phyloP scores from a whole-genome alignment of 2,888 invertebrate genomes.

The Callinectes sapidus region DNA sequence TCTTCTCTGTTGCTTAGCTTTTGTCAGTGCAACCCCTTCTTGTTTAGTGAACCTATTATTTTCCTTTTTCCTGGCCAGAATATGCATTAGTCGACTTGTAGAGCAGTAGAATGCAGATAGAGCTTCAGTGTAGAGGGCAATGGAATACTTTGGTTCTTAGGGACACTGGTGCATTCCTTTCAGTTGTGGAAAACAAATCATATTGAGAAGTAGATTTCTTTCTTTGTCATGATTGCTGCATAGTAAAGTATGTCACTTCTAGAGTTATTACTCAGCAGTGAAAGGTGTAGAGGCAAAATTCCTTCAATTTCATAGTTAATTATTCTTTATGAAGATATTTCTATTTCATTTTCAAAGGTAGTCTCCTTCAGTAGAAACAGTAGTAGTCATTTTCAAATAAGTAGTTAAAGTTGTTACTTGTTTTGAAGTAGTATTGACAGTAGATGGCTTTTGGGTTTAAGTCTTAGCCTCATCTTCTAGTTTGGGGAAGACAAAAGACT shows the following conservation, averaged over 20 bases:
- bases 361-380: not conserved
- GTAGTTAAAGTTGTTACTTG: not conserved
- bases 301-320: not conserved
- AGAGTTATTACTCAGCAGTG: not conserved
- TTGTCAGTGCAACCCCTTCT: not conserved
- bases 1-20: conserved; percentile 9
- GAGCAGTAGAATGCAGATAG: not conserved
- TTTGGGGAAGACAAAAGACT: not conserved
- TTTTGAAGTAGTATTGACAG: not conserved
- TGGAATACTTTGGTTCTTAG: not conserved
- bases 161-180: not conserved
- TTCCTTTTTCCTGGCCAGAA: conserved; percentile 52
- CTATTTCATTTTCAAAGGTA: not conserved
- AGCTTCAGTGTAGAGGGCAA: not conserved
- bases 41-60: conserved; percentile 16
- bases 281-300: not conserved
- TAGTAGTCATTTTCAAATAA: not conserved
- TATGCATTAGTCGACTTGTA: not conserved
- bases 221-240: not conserved
- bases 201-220: not conserved
- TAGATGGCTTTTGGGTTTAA: not conserved
- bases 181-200: not conserved
- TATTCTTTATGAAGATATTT: not conserved
- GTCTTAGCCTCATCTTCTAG: not conserved
- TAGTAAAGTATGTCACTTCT: not conserved